These are phyloP conservation scores for Megalopta genalis DNA, from an alignment of 1,140 invertebrate species.

Conservation along the genomic window DNA sequence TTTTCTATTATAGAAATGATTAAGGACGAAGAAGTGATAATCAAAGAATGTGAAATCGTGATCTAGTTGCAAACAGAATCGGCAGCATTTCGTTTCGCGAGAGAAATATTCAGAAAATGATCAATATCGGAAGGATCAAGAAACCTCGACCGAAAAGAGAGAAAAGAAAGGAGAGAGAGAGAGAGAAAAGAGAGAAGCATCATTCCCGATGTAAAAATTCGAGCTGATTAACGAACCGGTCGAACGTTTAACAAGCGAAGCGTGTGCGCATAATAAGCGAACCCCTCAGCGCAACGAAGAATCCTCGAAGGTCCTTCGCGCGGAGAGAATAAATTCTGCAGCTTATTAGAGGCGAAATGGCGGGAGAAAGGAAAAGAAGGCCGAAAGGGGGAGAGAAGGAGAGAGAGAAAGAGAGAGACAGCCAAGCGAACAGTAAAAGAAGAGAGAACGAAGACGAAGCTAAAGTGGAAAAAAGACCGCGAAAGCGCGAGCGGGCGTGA, in stretches of 20 bases:
- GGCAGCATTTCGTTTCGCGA: no score
- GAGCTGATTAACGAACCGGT: conserved; percentile 9
- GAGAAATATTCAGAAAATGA: no score
- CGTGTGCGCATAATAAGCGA: conserved; percentile 15
- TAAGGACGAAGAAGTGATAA: no score
- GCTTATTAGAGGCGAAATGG: conserved; percentile 9
- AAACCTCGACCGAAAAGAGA: no score
- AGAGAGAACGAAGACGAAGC: not conserved
- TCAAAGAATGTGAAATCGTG: no score
- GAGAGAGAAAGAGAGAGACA: not conserved
- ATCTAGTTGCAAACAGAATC: no score
- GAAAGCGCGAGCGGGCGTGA: conserved; percentile 11
- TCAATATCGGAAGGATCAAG: no score
- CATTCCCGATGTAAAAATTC: not conserved
- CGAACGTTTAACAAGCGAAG: not conserved
- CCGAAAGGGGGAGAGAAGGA: no score
- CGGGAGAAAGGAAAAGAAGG: not conserved
- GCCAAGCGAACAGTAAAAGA: not conserved
- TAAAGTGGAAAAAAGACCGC: not conserved
- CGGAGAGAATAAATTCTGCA: conserved; percentile 26
- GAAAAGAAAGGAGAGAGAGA: no score
- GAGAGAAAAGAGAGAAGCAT: not conserved
- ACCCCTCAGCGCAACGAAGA: not conserved
- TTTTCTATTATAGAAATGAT: no score
- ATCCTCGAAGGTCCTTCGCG: not conserved